A percentile compares a stretch with the other conserved stretches of the same genome.
Evolutionary conservation across 2,113 vertebrate genomes (phyloP).

Genomic region (Anarrhichthys ocellatus): DNA sequence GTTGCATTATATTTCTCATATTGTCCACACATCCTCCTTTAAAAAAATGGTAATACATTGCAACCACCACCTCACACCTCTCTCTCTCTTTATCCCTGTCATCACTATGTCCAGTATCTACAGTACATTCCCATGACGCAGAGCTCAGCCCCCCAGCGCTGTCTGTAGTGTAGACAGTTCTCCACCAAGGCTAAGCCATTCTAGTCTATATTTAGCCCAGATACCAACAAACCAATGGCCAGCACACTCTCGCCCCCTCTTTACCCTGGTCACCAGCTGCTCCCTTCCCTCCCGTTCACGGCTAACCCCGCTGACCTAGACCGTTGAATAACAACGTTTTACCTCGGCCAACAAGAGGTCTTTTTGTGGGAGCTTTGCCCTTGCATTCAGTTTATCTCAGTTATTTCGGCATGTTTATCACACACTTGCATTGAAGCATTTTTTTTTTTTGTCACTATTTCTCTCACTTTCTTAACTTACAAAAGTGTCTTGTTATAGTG

Average conservation of each 20-base stretch:
- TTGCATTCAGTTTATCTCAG: background rate
- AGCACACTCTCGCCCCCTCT: conserved; percentile 35
- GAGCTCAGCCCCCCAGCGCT: conserved; percentile 35
- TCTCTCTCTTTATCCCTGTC: conserved; percentile 13
- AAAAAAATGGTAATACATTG: conserved; percentile 14
- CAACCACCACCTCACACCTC: background rate
- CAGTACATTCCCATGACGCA: conserved; percentile 39
- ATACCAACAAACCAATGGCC: conserved; percentile 41
- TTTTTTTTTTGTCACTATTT: background rate
- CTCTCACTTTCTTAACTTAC: background rate
- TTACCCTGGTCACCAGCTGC: conserved; percentile 70
- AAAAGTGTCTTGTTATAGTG: no score
- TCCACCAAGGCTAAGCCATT: conserved; percentile 22
- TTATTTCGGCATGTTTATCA: background rate
- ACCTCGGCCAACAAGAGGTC: background rate
- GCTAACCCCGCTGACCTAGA: conserved; percentile 32
- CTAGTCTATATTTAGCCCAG: conserved; percentile 69
- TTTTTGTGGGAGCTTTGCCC: conserved; percentile 8
- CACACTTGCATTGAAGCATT: background rate
- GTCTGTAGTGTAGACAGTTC: conserved; percentile 47
- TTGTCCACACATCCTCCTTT: background rate
- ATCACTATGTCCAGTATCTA: conserved; percentile 39
- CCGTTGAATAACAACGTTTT: conserved; percentile 1
- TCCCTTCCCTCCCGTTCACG: conserved; percentile 53
- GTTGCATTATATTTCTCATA: conserved; percentile 67